Evolutionary conservation across 2,113 vertebrate species (phyloP).

Genomic region (Trinectes maculatus): DNA sequence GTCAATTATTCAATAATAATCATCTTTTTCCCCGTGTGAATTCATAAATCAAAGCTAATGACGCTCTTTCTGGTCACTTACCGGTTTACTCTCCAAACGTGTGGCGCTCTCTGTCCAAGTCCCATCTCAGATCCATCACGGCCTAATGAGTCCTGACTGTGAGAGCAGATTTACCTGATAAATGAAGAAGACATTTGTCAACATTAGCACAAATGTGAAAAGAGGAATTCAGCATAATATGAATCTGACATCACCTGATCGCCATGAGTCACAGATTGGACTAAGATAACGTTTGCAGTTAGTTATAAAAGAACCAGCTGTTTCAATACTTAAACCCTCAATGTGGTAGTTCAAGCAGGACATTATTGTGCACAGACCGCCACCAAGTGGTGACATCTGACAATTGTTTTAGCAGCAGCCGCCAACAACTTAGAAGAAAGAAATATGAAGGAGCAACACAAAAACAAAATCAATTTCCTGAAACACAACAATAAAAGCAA

Average conservation of each 20-base stretch:
- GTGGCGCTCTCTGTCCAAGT: slow-evolving; percentile 7
- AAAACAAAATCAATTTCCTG: no score
- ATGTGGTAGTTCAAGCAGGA: neutral
- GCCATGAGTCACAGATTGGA: slow-evolving; percentile 8
- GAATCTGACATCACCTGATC: slow-evolving; percentile 40
- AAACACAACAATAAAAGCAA: no score
- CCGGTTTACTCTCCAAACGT: slow-evolving; percentile 21
- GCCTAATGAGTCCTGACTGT: slow-evolving; percentile 8
- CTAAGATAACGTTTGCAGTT: slow-evolving; percentile 3
- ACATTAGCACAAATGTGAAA: slow-evolving; percentile 8
- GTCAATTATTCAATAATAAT: slow-evolving; percentile 50
- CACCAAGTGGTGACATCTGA: slow-evolving; percentile 46
- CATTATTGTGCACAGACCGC: slow-evolving; percentile 5
- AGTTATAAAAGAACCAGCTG: neutral
- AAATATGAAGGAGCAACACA: neutral
- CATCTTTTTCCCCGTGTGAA: slow-evolving; percentile 18
- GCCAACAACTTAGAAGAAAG: neutral
- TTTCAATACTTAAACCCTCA: neutral
- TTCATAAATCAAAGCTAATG: slow-evolving; percentile 54
- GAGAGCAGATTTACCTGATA: slow-evolving; percentile 16
- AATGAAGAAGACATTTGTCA: slow-evolving; percentile 20
- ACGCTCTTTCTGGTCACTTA: slow-evolving; percentile 23
- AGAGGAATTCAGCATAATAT: slow-evolving; percentile 7
- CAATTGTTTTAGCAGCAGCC: neutral
- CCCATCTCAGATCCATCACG: slow-evolving; percentile 30